phyloP scores from a whole-genome alignment of 2,888 invertebrate genomes.

The Proisotoma minuta region DNA sequence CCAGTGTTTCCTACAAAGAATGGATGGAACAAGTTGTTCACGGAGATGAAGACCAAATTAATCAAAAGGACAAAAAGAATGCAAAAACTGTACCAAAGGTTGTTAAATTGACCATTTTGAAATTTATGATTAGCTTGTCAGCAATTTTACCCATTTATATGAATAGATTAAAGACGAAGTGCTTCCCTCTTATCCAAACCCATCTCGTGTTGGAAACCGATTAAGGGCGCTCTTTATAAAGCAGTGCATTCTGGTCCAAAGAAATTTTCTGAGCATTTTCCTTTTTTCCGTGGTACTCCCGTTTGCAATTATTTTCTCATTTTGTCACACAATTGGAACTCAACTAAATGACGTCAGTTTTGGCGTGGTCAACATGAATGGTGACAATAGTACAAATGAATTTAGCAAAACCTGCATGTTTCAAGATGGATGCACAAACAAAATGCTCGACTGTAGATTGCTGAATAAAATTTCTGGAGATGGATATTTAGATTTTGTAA shows the following conservation, averaged over 20 bases:
- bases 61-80: conserved; percentile 20
- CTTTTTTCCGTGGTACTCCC: conserved; percentile 18
- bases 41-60: conserved; percentile 22
- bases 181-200: conserved; percentile 26
- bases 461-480: conserved; percentile 12
- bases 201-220: conserved; percentile 14
- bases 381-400: conserved; percentile 7
- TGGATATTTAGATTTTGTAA: conserved; percentile 19
- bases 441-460: conserved; percentile 28
- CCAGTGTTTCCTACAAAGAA: conserved; percentile 29
- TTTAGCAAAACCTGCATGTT: conserved; percentile 20
- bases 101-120: not conserved
- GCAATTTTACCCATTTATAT: not conserved
- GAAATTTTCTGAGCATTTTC: conserved; percentile 23
- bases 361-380: conserved; percentile 26
- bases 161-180: conserved; percentile 9
- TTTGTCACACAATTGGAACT: conserved; percentile 23
- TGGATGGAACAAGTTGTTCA: conserved; percentile 34
- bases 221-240: conserved; percentile 26
- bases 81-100: conserved; percentile 5
- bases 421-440: conserved; percentile 19
- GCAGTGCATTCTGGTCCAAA: conserved; percentile 12
- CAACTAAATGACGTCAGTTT: conserved; percentile 15
- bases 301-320: conserved; percentile 17
- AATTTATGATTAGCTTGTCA: too few species aligned